These are phyloP conservation scores for Campylomormyrus tamandua DNA, from an alignment of 2,113 vertebrate genomes.

Conservation along the genomic window DNA sequence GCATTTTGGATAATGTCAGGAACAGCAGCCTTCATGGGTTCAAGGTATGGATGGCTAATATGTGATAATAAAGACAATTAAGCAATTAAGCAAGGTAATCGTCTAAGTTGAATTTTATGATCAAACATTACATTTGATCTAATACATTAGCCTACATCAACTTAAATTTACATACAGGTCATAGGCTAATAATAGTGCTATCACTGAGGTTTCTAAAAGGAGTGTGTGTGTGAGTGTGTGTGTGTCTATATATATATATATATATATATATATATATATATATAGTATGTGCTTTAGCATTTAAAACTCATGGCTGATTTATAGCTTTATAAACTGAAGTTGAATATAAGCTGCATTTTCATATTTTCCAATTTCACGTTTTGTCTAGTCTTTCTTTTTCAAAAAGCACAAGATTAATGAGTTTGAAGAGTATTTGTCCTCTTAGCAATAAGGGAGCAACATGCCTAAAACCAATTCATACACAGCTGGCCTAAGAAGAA, in stretches of 20 bases:
- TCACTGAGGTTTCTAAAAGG: neutral
- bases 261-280: no score
- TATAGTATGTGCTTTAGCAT: neutral
- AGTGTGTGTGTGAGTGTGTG: neutral
- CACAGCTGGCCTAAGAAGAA: conserved; percentile 51
- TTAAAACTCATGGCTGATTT: conserved; percentile 10
- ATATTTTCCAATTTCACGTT: conserved; percentile 63
- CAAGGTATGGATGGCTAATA: neutral
- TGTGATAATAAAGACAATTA: neutral
- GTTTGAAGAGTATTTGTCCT: conserved; percentile 39
- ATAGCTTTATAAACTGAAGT: conserved; percentile 36
- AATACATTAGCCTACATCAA: neutral
- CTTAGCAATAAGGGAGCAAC: conserved; percentile 39
- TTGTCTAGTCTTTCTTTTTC: conserved; percentile 59
- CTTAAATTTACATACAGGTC: neutral
- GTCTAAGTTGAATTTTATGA: neutral
- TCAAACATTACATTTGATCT: neutral
- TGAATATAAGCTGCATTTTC: conserved; percentile 59
- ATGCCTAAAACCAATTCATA: conserved; percentile 54
- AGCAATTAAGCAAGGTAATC: neutral
- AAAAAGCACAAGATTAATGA: conserved; percentile 58
- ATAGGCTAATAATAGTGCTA: neutral
- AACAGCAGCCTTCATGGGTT: neutral
- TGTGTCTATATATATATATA: neutral
- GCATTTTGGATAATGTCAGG: neutral